These are phyloP conservation scores for Hyles vespertilio DNA, from an alignment of 1,140 invertebrate genomes.

Conservation along the genomic window DNA sequence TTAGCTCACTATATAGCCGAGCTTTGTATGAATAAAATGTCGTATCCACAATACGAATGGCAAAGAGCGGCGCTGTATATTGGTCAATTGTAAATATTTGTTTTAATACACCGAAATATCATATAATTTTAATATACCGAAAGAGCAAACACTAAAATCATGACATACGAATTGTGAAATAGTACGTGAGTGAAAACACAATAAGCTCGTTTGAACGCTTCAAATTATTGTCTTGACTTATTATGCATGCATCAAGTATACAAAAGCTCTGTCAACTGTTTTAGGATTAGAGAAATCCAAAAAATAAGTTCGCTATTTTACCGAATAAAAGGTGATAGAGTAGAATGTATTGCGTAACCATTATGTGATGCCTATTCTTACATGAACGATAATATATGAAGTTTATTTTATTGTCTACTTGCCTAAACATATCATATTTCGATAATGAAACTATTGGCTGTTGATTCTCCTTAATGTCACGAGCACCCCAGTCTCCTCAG, in stretches of 20 bases:
- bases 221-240: conserved; percentile 32
- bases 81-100: conserved; percentile 5
- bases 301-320: conserved; percentile 12
- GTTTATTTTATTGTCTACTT: background rate
- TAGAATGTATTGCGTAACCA: background rate
- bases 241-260: conserved; percentile 15
- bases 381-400: too few relatives aligned
- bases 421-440: background rate
- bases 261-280: conserved; percentile 25
- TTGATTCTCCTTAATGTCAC: too few relatives aligned
- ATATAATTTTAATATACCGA: conserved; percentile 4
- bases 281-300: conserved; percentile 14
- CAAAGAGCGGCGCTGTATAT: too few relatives aligned
- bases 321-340: background rate
- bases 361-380: background rate
- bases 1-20: too few relatives aligned
- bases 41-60: too few relatives aligned
- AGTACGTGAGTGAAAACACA: conserved; percentile 63
- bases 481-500: too few relatives aligned
- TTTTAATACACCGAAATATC: conserved; percentile 1
- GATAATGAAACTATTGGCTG: too few relatives aligned
- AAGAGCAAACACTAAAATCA: conserved; percentile 14
- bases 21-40: too few relatives aligned
- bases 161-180: conserved; percentile 38
- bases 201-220: conserved; percentile 41